Conservation (phyloP, 2,113 vertebrate genomes). For the Furnarius figulus region DNA sequence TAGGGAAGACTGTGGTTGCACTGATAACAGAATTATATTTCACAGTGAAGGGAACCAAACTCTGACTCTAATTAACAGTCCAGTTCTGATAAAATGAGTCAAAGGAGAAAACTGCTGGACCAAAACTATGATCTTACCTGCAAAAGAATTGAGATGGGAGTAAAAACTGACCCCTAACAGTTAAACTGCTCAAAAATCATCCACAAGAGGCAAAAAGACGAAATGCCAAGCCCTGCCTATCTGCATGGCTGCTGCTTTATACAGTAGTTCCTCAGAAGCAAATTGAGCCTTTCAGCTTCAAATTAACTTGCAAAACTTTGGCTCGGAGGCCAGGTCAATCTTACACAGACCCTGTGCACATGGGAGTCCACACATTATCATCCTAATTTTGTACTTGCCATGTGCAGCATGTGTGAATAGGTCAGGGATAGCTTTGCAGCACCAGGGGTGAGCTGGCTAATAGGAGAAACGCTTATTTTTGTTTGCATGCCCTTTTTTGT, state of each 20-base stretch:
- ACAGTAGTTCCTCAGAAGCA: neutral
- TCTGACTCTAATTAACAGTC: conserved; percentile 70
- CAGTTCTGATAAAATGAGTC: conserved; percentile 60
- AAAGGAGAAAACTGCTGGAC: conserved; percentile 54
- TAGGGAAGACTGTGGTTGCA: conserved; percentile 72
- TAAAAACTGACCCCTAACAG: neutral
- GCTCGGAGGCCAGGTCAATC: neutral
- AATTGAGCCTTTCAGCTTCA: neutral
- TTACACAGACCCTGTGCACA: rapidly evolving
- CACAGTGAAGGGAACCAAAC: conserved; percentile 64
- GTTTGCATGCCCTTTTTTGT: neutral
- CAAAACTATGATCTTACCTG: conserved; percentile 45
- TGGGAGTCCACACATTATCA: neutral
- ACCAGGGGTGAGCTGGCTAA: neutral
- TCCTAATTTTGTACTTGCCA: neutral
- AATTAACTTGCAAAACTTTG: neutral
- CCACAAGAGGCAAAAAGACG: neutral
- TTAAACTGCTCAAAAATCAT: conserved; percentile 5
- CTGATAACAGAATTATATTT: conserved; percentile 78
- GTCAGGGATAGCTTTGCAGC: neutral
- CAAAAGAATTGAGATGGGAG: conserved; percentile 37
- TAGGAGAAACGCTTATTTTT: neutral
- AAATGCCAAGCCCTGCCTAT: neutral
- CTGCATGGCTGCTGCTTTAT: neutral
- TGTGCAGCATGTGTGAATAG: neutral